Evolutionary conservation across 2,797 vertebrate species (phyloP).

Genomic region (Rhinophrynus dorsalis): DNA sequence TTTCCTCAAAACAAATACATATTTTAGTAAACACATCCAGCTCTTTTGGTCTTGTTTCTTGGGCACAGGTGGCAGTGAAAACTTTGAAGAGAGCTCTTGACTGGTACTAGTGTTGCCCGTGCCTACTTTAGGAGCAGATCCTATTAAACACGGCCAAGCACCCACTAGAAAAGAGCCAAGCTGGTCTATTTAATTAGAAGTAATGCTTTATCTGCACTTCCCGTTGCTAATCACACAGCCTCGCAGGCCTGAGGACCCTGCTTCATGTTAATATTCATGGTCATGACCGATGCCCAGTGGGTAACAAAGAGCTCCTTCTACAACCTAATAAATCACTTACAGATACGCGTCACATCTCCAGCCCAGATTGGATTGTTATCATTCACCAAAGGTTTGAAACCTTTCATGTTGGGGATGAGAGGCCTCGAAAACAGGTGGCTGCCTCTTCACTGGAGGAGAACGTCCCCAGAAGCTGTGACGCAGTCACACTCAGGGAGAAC

Average conservation of each 20-base stretch:
- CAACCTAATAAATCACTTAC: slow-evolving; percentile 55
- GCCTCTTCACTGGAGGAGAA: slow-evolving; percentile 60
- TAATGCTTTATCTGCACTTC: slow-evolving; percentile 69
- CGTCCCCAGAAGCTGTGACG: slow-evolving; percentile 52
- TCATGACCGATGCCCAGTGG: slow-evolving; percentile 67
- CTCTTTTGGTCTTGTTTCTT: slow-evolving; percentile 50
- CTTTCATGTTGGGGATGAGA: slow-evolving; percentile 60
- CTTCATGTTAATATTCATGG: slow-evolving; percentile 78
- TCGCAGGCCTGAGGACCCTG: slow-evolving; percentile 65
- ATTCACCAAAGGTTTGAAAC: slow-evolving; percentile 63
- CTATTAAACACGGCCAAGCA: slow-evolving; percentile 76
- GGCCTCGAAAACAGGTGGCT: slow-evolving; percentile 71
- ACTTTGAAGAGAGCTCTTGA: slow-evolving; percentile 75
- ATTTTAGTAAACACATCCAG: too few species aligned
- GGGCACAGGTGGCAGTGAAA: slow-evolving; percentile 71
- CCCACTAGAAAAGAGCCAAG: slow-evolving; percentile 70
- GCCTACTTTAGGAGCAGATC: slow-evolving; percentile 68
- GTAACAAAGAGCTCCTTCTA: slow-evolving; percentile 54
- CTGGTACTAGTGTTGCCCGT: slow-evolving; percentile 61
- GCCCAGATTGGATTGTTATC: slow-evolving; percentile 65
- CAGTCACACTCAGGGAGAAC: slow-evolving; percentile 24
- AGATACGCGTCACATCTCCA: slow-evolving; percentile 49
- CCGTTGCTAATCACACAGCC: slow-evolving; percentile 60
- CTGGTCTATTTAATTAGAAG: slow-evolving; percentile 69
- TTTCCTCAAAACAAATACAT: too few species aligned